These are phyloP conservation scores for Hipposideros larvatus DNA, from an alignment of 2,797 vertebrate genomes.

Conservation along the genomic window DNA sequence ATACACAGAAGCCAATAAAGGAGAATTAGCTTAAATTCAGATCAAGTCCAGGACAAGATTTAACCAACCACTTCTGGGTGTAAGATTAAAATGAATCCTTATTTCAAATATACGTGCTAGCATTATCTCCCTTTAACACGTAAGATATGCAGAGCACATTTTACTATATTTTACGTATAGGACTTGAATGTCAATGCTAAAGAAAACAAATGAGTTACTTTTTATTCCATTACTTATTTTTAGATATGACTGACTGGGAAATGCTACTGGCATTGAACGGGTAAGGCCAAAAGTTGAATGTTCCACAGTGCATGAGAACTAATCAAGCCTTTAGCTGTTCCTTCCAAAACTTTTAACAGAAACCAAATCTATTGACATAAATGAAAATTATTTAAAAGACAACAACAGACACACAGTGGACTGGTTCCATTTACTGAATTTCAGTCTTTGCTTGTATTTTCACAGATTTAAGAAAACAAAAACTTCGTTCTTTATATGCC, in stretches of 20 bases:
- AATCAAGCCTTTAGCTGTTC: background rate
- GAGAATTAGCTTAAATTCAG: background rate
- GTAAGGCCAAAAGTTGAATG: background rate
- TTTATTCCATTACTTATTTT: background rate
- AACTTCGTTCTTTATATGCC: background rate
- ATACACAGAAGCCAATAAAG: background rate
- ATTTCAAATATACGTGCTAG: background rate
- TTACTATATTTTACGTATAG: background rate
- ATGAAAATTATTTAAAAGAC: background rate
- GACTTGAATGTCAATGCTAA: background rate
- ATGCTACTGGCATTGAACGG: background rate
- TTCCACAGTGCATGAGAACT: background rate
- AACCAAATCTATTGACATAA: background rate
- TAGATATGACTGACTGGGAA: background rate
- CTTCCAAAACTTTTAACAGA: background rate
- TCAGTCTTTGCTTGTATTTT: conserved; percentile 12
- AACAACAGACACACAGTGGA: background rate
- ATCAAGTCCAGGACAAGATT: background rate
- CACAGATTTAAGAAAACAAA: conserved; percentile 14
- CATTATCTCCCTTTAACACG: background rate
- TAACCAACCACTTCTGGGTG: background rate
- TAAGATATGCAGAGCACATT: background rate
- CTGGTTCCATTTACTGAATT: background rate
- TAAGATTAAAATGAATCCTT: background rate
- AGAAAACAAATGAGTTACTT: background rate